Evolutionary conservation across 2,888 invertebrate genomes (phyloP), one percentile per base, ranked within the genome.

Genomic region (Leptarthrus brevirostris): DNA sequence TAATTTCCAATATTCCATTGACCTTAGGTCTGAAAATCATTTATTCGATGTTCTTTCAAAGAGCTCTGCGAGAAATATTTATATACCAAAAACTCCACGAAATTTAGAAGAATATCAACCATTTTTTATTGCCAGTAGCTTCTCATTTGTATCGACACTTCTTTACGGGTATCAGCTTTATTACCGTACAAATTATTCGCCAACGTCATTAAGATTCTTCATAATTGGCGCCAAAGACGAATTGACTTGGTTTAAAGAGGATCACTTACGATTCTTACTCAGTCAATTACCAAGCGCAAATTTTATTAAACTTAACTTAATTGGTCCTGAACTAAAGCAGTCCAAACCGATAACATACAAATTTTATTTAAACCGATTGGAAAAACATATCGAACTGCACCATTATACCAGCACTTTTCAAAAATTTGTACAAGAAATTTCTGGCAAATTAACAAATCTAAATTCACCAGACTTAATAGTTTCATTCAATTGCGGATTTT

Each of bases 401-500:
- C 76, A 73, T 10, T 77, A 76, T 53, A 69, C 70, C 8, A 77
- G 77, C 12, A 75, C 77, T 1, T 79, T 82, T 18, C 78, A 78
- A 47, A 73, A 78, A 8, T 83, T 75, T 36, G 47, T 74, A 2
- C 2, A 79, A 0, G 53, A 54, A n/a, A 8, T 70, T 30, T 24
- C 6, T 12, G 22, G 26, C 8, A 8, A 14, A n/a, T 22, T 26
- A 8, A 20, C 44, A 14, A 36, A 44, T 5, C 26, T 18, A 40
- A 56, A 24, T 44, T 30, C 4, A 22, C 70, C 75, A 20, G 44
- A 76, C 73, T 14, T 83, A 56, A 79, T 83, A 36, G 78, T 79
- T 1, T 78, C 79, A 1, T 83, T 79, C 20, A 80, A 83, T 76
- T 81, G 82, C 47, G 83, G 82, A 2, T 83, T 83, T 49, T 79